Evolutionary conservation across 1,140 invertebrate species (phyloP).

Genomic region (Ephestia elutella): DNA sequence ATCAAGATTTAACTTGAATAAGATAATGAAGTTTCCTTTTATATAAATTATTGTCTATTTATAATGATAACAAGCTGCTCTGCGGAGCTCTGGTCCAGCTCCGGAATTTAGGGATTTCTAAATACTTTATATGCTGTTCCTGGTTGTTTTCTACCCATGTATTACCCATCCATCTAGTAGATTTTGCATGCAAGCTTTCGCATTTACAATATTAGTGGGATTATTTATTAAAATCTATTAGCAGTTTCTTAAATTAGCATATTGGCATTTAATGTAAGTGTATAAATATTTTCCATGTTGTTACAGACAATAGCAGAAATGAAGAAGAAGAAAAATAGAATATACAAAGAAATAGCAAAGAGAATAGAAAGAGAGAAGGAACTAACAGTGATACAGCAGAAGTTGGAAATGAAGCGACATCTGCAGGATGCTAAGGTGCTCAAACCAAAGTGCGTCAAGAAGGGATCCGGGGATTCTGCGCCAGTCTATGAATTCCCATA

Average conservation of each 20-base stretch:
- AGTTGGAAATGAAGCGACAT: slow-evolving; percentile 86
- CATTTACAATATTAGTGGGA: too few relatives aligned
- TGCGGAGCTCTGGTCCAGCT: too few relatives aligned
- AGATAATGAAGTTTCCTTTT: not conserved
- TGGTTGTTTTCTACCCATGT: too few relatives aligned
- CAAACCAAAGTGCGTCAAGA: slow-evolving; percentile 79
- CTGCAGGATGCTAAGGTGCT: slow-evolving; percentile 79
- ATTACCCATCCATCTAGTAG: too few relatives aligned
- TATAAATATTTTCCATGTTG: not conserved
- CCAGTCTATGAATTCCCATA: slow-evolving; percentile 91
- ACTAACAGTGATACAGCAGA: slow-evolving; percentile 86
- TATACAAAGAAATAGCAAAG: slow-evolving; percentile 87
- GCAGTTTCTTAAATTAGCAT: too few relatives aligned
- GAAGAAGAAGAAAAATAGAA: slow-evolving; percentile 77
- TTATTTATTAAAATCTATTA: too few relatives aligned
- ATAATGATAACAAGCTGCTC: too few relatives aligned
- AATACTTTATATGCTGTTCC: too few relatives aligned
- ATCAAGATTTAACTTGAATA: not conserved
- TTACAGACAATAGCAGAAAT: slow-evolving; percentile 68
- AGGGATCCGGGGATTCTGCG: slow-evolving; percentile 80
- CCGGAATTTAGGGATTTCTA: too few relatives aligned
- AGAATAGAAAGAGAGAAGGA: slow-evolving; percentile 89
- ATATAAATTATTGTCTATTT: too few relatives aligned
- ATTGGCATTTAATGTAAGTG: too few relatives aligned
- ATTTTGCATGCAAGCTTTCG: too few relatives aligned